Base-by-base conservation (phyloP, 1,140 invertebrate species). In the Habropoda laboriosa region DNA sequence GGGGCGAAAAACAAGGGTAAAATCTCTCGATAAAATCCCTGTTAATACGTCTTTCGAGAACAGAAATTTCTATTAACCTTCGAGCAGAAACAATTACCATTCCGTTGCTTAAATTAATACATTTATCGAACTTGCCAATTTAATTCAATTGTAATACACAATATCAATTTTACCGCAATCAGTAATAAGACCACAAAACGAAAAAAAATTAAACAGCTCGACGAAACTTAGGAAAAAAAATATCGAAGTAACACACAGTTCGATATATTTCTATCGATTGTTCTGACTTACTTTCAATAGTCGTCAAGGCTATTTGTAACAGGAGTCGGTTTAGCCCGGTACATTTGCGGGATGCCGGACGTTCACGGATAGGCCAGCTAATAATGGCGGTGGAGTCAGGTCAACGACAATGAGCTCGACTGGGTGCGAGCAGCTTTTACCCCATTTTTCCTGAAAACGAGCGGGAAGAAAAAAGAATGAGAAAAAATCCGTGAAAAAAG, bases 331-430 rank as follows among this genome's bases (percentile, higher is more conserved):
- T n/a, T 67, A 42, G 38, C 63, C 75, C 55, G 60, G 63, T 80
- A 66, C 45, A 86, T 86, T 86, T 81, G 83, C 57, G 75, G 85
- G 72, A 60, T 53, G 42, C 18, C 6, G 64, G 71, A 76, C 79
- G 75, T 86, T 77, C 64, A 70, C 58, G 32, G 40, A 85, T 86
- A 80, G 73, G 79, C 79, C 68, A 83, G 49, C 77, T 86, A 88
- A 91, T 92, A 92, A 92, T 88, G 83, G 86, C 61, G 72, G 79
- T 79, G 75, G 85, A 87, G 83, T 85, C 75, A 86, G 86, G 68
- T 81, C 60, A 21, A 61, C 42, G 66, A 91, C 89, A 92, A 92
- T 91, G 78, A 83, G 68, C 75, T 63, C 64, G 74, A 83, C 74
- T 80, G 72, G 82, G 80, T 64, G 76, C 70, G 72, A 83, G 71